Percentiles rank a stretch among this genome's conserved stretches.
These are phyloP conservation scores for Eulithis prunata DNA, from an alignment of 2,888 invertebrate species.

Conservation along the genomic window DNA sequence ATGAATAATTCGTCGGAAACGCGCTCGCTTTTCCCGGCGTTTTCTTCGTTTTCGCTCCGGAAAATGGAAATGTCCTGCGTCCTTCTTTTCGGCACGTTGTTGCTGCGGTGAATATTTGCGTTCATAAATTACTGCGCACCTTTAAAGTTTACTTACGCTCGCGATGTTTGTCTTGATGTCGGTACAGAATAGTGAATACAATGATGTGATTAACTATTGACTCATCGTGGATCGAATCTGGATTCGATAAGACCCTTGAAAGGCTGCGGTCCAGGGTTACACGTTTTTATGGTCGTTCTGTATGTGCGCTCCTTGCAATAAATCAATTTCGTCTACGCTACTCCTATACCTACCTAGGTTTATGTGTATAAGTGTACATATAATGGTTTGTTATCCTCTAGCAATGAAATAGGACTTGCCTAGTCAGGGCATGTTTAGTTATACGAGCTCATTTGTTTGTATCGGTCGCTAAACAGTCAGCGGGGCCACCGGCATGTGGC, in stretches of 20 bases:
- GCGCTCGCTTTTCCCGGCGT: conserved; percentile 35
- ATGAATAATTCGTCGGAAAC: conserved; percentile 11
- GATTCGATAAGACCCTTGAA: conserved; percentile 30
- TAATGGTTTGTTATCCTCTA: conserved; percentile 31
- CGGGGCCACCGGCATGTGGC: conserved; percentile 4
- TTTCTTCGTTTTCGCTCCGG: conserved; percentile 57
- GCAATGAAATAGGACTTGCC: conserved; percentile 32
- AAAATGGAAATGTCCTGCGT: conserved; percentile 51
- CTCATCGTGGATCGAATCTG: conserved; percentile 45
- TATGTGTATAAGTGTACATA: no score
- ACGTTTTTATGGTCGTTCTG: conserved; percentile 12
- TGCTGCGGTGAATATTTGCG: conserved; percentile 38
- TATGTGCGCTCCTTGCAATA: conserved; percentile 9
- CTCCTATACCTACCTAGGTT: neutral
- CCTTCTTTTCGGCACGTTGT: conserved; percentile 41
- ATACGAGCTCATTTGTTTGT: conserved; percentile 10
- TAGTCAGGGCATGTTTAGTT: conserved; percentile 28
- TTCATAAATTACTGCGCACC: conserved; percentile 33
- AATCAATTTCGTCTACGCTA: conserved; percentile 6
- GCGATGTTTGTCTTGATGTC: conserved; percentile 42
- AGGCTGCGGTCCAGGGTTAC: conserved; percentile 33
- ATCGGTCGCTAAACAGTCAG: neutral
- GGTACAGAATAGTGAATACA: conserved; percentile 43
- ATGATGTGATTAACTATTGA: conserved; percentile 52
- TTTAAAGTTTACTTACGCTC: conserved; percentile 38